Evolutionary conservation across 1,140 invertebrate species (phyloP), one percentile per base, ranked within the genome.

Genomic region (Idris sp.): DNA sequence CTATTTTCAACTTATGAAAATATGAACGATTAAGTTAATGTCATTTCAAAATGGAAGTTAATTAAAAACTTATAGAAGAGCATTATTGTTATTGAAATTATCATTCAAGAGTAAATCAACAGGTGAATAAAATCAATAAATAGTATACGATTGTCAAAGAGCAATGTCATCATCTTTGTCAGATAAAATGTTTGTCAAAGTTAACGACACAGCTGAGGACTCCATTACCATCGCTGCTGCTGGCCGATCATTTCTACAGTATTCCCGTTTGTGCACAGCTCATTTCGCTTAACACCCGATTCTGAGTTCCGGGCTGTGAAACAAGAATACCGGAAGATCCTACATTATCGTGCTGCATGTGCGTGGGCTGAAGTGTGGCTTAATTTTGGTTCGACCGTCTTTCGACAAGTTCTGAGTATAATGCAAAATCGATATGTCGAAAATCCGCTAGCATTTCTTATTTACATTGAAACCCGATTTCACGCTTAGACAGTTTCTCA

Each of bases 121-220:
- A 16, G 40, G 18, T 22, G n/a, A n/a, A n/a, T n/a, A n/a, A 9
- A 31, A 19, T 26, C 19, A 8, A 54, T 40, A 58, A 68, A 68
- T 49, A 35, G 15, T 16, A 22, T 48, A 14, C 28, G 13, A 48
- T 36, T 43, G 33, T 4, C n/a, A 49, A 35, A 41, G 30, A 16
- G 19, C 51, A 58, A 26, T 46, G 13, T 33, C 46, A 56, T 58
- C 38, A 54, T 53, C 7, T 41, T 44, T 4, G 25, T 33, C 4
- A 11, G 25, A 64, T 65, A 65, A 68, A 62, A 73, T 51, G 43
- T 44, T 38, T 51, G 48, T 36, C 49, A 25, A 48, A 69, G 64
- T 69, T 75, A 69, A 75, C 58, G 64, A 75, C 58, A 62, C 64
- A 58, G 53, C 44, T 9, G 73, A 75, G 73, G 58, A 75, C 58